These are phyloP conservation scores for Phrynocephalus forsythii DNA, from an alignment of 2,797 vertebrate species.

Conservation along the genomic window DNA sequence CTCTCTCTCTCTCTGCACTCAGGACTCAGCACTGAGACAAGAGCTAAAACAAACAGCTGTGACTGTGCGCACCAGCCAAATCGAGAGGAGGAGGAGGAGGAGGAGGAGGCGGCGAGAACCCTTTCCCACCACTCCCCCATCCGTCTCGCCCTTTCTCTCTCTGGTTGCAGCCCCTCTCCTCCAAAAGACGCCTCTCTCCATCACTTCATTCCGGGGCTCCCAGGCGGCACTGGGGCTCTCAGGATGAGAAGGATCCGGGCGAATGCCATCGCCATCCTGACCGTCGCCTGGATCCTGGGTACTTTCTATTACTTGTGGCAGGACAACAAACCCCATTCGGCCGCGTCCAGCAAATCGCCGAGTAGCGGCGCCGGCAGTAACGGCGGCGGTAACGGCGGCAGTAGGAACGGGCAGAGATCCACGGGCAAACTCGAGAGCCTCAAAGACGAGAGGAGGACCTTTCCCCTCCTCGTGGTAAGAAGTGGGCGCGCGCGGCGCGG, in stretches of 20 bases:
- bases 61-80: constrained; percentile 42
- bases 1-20: constrained; percentile 65
- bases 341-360: constrained; percentile 75
- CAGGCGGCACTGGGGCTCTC: constrained; percentile 74
- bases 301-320: constrained; percentile 99
- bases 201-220: constrained; percentile 48
- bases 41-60: constrained; percentile 75
- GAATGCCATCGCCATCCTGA: constrained; percentile 98
- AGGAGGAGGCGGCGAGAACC: constrained; percentile 20
- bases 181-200: background rate
- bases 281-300: constrained; percentile 97
- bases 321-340: constrained; percentile 91
- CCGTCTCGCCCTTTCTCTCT: background rate
- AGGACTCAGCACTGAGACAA: constrained; percentile 67
- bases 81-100: constrained; percentile 35
- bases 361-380: constrained; percentile 32
- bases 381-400: constrained; percentile 49
- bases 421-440: constrained; percentile 85
- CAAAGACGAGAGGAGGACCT: constrained; percentile 90
- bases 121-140: constrained; percentile 38
- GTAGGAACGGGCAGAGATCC: constrained; percentile 79
- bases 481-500: constrained; percentile 70
- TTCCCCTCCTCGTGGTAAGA: constrained; percentile 85
- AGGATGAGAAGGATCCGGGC: constrained; percentile 97
- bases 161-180: background rate